Evolutionary conservation across 2,113 vertebrate genomes (phyloP), one percentile per base, ranked within the genome.

Genomic region (Plotosus lineatus): DNA sequence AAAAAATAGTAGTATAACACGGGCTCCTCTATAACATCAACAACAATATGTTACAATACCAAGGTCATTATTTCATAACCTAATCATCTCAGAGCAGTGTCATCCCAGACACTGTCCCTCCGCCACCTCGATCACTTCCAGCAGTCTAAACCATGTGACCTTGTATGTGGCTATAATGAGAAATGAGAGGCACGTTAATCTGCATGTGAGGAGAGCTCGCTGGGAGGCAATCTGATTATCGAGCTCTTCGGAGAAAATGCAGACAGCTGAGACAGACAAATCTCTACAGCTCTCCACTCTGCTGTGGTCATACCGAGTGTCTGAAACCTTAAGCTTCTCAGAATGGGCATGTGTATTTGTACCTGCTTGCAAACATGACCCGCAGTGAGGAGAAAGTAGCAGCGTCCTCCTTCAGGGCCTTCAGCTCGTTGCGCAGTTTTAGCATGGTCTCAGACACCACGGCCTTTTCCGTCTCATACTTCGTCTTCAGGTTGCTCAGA

Each of bases 351-450:
- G 19, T 55, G 23, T 11, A 38, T 2, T n/a, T 50, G 40, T 87
- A 95, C 95, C 95, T 94, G 88, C 92, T 95, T 33, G 95, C 93
- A 78, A 96, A 96, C 92, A 95, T 94, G 84, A 95, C 93, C 23
- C 95, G 85, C 21, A 95, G 90, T 0, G 95, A 95, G 10, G 94
- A 96, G 87, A 96, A 96, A 9, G 94, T 96, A 66, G 94, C 94
- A 0, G 95, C 94, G 6, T 96, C 95, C 84, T 95, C 94, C 87
- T 95, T 96, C 78, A 96, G 86, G 17, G 92, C 92, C 80, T 95
- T 95, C 6, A 96, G 91, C 87, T 95, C 95, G 2, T 94, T 94
- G 56, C 94, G 88, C 68, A 96, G 90, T 83, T 94, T 95, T 89
- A 89, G 84, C 95, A 96, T 95, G 10, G 94, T 94, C 83, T 95